phyloP scores from a whole-genome alignment of 2,113 vertebrate genomes.

The Trinectes maculatus region DNA sequence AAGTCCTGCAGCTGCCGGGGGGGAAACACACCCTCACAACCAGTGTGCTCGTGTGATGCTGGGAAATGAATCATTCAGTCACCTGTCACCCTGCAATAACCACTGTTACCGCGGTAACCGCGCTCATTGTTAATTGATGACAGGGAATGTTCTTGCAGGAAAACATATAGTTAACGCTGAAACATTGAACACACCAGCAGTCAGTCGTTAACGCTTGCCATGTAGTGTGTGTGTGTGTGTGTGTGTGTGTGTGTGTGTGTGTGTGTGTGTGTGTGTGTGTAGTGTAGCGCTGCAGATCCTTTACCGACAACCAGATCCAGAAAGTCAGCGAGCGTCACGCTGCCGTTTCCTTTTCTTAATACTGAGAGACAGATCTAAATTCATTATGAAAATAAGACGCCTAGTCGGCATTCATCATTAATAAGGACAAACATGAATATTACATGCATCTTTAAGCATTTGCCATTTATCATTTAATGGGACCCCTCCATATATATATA shows the following conservation, averaged over 20 bases:
- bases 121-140: constrained; percentile 14
- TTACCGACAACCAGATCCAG: not conserved
- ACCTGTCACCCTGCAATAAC: not conserved
- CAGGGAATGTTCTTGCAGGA: not conserved
- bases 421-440: not conserved
- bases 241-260: too few species aligned
- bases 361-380: too few species aligned
- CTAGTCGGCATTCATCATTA: too few species aligned
- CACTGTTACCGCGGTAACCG: not conserved
- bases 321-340: not conserved
- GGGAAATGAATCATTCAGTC: constrained; percentile 32
- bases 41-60: constrained; percentile 8
- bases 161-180: constrained; percentile 3
- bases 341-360: too few species aligned
- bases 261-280: too few species aligned
- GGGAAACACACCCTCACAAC: not conserved
- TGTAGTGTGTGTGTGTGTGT: too few species aligned
- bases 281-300: not conserved
- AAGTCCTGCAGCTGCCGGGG: constrained; percentile 16
- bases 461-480: not conserved
- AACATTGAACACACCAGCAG: not conserved
- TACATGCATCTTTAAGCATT: not conserved
- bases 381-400: too few species aligned
- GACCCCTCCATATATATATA: too few species aligned
- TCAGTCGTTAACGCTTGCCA: not conserved